Evolutionary conservation across 2,888 invertebrate genomes (phyloP), one percentile per base, ranked within the genome.

Genomic region (Eulithis prunata): DNA sequence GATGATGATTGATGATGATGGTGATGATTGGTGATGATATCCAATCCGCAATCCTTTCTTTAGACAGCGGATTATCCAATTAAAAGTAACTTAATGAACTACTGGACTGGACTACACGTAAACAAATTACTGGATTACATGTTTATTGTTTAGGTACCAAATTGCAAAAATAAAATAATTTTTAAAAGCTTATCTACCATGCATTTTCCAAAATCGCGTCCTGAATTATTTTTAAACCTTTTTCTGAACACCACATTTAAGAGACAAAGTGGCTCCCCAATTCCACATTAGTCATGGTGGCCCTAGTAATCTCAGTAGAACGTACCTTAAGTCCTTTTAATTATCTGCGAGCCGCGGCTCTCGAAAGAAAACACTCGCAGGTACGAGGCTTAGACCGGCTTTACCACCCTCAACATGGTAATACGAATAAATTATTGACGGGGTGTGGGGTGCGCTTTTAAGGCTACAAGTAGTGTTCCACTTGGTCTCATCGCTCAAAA

Each of bases 261-360:
- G 21, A 14, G 5, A 32, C 43, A 43, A 21, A 21, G 38, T 12
- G 1, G 46, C 46, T 21, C 13, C 32, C 21, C 49, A 57, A 54
- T 59, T 45, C 49, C 46, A 32, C 46, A 61, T 55, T 64, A 57
- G 49, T 55, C 47, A 72, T 78, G 72, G 79, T 43, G 57, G 54
- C 74, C 81, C 79, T 73, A 77, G 69, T 86, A 87, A 88, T 87
- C 87, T 82, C 76, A 70, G 74, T 69, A 73, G 49, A 49, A 49
- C 57, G 78, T 82, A 76, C 81, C 81, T 82, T 86, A 87, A 88
- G 86, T 80, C 84, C 78, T 82, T 83, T 87, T 88, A 87, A 88
- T 88, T 87, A 86, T 84, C 84, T 84, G 75, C 73, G 74, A 81
- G 80, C 79, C 75, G 69, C 72, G 75, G 71, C 51, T 67, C 66